Conservation (phyloP, 2,113 vertebrate species). For the Diglossa brunneiventris region DNA sequence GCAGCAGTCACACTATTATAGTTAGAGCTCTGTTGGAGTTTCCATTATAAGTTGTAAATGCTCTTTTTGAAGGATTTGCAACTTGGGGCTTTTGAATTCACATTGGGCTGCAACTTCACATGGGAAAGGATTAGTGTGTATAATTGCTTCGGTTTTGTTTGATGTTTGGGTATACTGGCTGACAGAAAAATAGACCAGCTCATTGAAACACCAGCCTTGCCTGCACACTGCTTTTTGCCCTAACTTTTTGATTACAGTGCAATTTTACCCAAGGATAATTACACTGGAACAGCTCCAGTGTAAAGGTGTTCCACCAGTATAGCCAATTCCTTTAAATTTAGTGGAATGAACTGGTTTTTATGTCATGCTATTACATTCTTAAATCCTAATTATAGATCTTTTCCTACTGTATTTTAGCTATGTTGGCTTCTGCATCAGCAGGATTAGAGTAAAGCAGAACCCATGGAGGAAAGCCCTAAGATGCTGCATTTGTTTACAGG, state of each 20-base stretch:
- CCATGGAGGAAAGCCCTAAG: neutral
- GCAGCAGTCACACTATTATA: slow-evolving; percentile 42
- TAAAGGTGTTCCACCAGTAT: neutral
- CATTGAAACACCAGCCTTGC: slow-evolving; percentile 30
- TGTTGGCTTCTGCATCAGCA: neutral
- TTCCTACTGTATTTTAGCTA: neutral
- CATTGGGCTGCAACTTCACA: slow-evolving; percentile 44
- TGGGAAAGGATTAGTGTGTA: slow-evolving; percentile 44
- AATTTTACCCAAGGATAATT: slow-evolving; percentile 18
- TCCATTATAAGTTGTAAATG: slow-evolving; percentile 62
- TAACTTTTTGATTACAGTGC: slow-evolving; percentile 31
- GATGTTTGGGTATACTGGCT: slow-evolving; percentile 48
- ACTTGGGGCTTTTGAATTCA: slow-evolving; percentile 50
- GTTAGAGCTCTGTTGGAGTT: slow-evolving; percentile 56
- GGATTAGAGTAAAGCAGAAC: neutral
- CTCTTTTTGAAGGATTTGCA: slow-evolving; percentile 58
- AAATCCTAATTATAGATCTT: slow-evolving; percentile 19
- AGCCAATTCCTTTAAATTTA: neutral
- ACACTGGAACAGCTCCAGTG: neutral
- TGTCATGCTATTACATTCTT: neutral
- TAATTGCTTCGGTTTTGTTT: slow-evolving; percentile 53
- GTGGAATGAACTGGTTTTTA: neutral
- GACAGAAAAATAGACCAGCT: slow-evolving; percentile 40
- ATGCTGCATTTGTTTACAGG: neutral
- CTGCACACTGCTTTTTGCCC: slow-evolving; percentile 23